phyloP scores from a whole-genome alignment of 2,888 invertebrate genomes.

The Bombylius major region DNA sequence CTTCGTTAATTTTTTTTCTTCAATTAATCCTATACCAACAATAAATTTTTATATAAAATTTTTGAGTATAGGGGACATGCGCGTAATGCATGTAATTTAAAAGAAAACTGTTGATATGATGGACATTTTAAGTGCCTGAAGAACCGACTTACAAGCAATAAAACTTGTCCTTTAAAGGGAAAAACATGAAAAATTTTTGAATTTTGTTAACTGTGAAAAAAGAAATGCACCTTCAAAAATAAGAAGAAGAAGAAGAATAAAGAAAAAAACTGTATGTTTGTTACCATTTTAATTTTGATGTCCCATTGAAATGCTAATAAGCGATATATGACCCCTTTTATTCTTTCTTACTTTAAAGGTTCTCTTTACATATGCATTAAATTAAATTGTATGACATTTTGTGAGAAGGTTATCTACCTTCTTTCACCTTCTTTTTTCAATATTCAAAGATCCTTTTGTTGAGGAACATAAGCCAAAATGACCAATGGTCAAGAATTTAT shows the following conservation, averaged over 20 bases:
- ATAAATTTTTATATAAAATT: too few relatives aligned
- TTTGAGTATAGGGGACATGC: neutral
- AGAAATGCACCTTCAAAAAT: too few relatives aligned
- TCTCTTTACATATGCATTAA: too few relatives aligned
- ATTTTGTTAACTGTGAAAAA: too few relatives aligned
- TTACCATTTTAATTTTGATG: slow-evolving; percentile 13
- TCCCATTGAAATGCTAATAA: slow-evolving; percentile 11
- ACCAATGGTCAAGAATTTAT: slow-evolving; percentile 1
- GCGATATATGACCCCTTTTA: neutral
- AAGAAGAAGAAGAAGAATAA: too few relatives aligned
- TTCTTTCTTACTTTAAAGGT: too few relatives aligned
- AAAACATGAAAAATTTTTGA: too few relatives aligned
- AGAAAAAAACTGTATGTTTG: slow-evolving; percentile 1
- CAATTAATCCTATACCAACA: neutral
- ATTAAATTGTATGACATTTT: neutral
- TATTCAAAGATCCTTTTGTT: neutral
- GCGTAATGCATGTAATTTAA: too few relatives aligned
- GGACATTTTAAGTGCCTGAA: slow-evolving; percentile 4
- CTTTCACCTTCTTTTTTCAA: neutral
- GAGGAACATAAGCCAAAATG: neutral
- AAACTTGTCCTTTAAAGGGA: slow-evolving; percentile 2
- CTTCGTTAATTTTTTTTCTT: too few relatives aligned
- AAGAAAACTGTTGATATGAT: neutral
- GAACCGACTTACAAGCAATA: slow-evolving; percentile 5
- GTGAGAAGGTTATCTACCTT: neutral